A percentile compares a stretch with the other conserved stretches of the same genome.
Evolutionary conservation across 2,797 vertebrate genomes (phyloP).

Genomic region (Acanthopagrus latus): DNA sequence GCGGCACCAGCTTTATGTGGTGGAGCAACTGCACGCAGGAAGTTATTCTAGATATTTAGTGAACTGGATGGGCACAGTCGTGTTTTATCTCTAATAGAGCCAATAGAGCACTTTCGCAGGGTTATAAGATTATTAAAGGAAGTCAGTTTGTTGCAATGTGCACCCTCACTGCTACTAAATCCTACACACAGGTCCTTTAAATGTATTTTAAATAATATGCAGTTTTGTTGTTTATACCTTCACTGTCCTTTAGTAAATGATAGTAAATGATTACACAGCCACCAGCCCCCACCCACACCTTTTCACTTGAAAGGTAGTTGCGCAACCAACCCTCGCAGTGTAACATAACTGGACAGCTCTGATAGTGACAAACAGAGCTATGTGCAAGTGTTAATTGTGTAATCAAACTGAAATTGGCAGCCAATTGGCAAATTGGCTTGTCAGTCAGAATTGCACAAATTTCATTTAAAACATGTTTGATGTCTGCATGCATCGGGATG

Average conservation of each 20-base stretch:
- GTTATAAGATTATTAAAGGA: no score
- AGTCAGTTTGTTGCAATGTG: no score
- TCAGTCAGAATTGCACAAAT: background rate
- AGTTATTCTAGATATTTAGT: no score
- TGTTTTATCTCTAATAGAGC: no score
- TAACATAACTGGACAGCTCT: background rate
- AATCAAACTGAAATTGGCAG: background rate
- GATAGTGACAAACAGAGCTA: background rate
- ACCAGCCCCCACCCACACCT: background rate
- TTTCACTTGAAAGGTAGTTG: background rate
- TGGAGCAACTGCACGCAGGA: no score
- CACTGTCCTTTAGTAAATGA: background rate
- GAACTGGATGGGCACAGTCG: no score
- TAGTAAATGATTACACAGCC: background rate
- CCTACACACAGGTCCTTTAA: no score
- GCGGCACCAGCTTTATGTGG: no score
- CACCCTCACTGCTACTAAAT: no score
- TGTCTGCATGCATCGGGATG: background rate
- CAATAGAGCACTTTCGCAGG: no score
- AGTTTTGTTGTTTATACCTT: background rate
- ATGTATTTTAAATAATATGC: background rate
- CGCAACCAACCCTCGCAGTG: no score
- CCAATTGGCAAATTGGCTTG: no score
- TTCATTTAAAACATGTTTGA: background rate
- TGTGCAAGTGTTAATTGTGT: background rate